Conservation (phyloP, 2,113 vertebrate genomes). For the Brachirus orientalis region DNA sequence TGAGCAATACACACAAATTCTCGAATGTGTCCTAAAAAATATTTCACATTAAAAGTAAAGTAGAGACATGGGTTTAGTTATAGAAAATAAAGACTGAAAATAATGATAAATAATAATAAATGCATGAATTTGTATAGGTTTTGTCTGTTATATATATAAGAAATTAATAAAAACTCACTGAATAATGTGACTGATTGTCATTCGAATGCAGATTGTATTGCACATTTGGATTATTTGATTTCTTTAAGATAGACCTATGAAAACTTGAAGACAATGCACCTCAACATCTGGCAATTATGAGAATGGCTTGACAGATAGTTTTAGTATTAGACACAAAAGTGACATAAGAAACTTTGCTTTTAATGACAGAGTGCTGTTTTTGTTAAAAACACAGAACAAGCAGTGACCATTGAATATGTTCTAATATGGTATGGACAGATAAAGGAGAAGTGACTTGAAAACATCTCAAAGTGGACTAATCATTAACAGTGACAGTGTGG, state of each 20-base stretch:
- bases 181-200: too few species aligned
- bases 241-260: too few species aligned
- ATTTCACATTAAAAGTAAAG: conserved; percentile 15
- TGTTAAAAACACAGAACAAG: conserved; percentile 4
- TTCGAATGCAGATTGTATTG: too few species aligned
- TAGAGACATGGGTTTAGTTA: neutral
- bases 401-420: conserved; percentile 10
- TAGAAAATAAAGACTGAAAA: neutral
- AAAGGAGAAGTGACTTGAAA: conserved; percentile 29
- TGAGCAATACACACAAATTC: conserved; percentile 28
- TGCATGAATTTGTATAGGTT: neutral
- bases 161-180: too few species aligned
- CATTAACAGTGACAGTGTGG: conserved; percentile 40
- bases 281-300: too few species aligned
- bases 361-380: too few species aligned
- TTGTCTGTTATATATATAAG: too few species aligned
- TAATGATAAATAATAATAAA: neutral
- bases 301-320: too few species aligned
- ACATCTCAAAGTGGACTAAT: conserved; percentile 24
- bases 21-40: conserved; percentile 35
- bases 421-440: neutral
- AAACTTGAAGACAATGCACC: too few species aligned
- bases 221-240: too few species aligned
- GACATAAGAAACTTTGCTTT: too few species aligned
- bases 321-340: too few species aligned